A percentile compares a stretch with the other conserved stretches of the same genome.
Conservation (phyloP, 1,140 invertebrate species). For the Ceratosolen fusciceps region DNA sequence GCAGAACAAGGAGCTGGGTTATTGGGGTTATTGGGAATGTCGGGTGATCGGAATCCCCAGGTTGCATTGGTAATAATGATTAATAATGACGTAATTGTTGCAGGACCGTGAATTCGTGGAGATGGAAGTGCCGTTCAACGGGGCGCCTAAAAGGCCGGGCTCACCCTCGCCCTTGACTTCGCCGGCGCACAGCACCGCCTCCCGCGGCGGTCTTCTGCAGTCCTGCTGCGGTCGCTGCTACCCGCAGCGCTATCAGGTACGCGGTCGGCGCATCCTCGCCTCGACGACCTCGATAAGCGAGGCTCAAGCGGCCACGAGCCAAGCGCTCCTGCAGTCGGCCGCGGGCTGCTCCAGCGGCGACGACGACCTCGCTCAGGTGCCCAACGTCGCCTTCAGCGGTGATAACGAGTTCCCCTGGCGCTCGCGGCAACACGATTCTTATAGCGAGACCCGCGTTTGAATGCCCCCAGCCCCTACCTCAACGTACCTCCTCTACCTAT, state of each 20-base stretch:
- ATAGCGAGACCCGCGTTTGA: conserved; percentile 70
- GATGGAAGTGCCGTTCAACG: conserved; percentile 94
- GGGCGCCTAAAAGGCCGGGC: conserved; percentile 89
- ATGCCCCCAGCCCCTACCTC: background rate
- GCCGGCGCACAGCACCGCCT: conserved; percentile 86
- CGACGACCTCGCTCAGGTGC: conserved; percentile 62
- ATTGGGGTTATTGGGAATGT: background rate
- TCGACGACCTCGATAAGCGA: conserved; percentile 68
- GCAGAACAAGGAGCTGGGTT: background rate
- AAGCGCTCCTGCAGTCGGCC: conserved; percentile 29
- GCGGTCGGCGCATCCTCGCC: conserved; percentile 70
- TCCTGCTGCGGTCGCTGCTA: conserved; percentile 90
- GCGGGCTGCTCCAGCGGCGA: conserved; percentile 39
- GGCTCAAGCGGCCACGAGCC: conserved; percentile 22
- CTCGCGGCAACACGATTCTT: conserved; percentile 56
- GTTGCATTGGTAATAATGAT: background rate
- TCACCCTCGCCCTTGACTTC: conserved; percentile 88
- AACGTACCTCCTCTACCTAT: background rate
- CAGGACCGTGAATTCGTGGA: conserved; percentile 98
- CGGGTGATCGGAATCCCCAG: no score
- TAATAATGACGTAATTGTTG: conserved; percentile 54
- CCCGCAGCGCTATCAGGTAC: conserved; percentile 90
- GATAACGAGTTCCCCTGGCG: conserved; percentile 38
- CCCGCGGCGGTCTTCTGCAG: conserved; percentile 81
- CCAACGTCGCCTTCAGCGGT: conserved; percentile 67